Evolutionary conservation across 2,113 vertebrate species (phyloP).

Genomic region (Theristicus caerulescens): DNA sequence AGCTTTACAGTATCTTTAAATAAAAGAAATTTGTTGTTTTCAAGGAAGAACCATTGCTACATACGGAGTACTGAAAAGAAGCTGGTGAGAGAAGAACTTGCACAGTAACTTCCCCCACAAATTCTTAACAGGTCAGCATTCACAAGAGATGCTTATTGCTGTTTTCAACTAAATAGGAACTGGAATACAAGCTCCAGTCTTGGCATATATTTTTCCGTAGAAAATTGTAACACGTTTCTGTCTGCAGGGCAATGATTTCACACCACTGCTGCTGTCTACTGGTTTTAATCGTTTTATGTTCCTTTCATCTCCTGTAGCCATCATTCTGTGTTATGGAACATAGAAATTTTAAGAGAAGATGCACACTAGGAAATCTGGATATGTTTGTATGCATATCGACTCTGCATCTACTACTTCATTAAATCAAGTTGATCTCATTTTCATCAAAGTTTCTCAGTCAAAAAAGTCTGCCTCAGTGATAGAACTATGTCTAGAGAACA

Average conservation of each 20-base stretch:
- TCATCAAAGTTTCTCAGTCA: not conserved
- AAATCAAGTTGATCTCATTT: not conserved
- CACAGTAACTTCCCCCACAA: not conserved
- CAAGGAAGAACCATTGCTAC: not conserved
- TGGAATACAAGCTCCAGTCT: not conserved
- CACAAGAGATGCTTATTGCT: not conserved
- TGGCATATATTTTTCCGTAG: not conserved
- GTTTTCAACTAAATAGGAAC: not conserved
- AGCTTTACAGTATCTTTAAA: not conserved
- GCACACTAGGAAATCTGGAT: not conserved
- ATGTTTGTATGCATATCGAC: not conserved
- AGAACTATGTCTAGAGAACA: not conserved
- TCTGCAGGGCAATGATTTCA: not conserved
- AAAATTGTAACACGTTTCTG: not conserved
- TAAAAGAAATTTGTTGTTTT: not conserved
- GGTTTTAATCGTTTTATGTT: not conserved
- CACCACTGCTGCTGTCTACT: not conserved
- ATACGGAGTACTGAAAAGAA: not conserved
- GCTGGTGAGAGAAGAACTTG: not conserved
- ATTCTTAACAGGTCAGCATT: constrained; percentile 60
- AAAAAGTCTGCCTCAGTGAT: not conserved
- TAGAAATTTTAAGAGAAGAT: not conserved
- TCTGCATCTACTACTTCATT: not conserved
- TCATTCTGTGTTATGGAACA: not conserved
- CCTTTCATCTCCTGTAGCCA: not conserved